These are phyloP conservation scores for Thysanoteuthis rhombus DNA, from an alignment of 2,888 invertebrate species.

Conservation along the genomic window DNA sequence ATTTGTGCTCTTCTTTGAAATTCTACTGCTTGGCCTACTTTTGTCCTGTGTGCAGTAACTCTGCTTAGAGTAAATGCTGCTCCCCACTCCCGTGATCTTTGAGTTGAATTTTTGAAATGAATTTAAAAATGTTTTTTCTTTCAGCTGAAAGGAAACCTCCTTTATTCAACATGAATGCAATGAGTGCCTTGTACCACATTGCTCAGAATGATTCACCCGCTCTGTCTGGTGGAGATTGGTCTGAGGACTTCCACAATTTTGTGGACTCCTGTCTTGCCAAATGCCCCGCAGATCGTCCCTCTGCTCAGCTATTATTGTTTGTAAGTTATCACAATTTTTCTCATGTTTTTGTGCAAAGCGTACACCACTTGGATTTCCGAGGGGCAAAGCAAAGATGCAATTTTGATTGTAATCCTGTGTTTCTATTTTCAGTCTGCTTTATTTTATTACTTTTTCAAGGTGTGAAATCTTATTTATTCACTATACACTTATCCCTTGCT, in stretches of 20 bases:
- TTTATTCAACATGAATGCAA: conserved; percentile 99
- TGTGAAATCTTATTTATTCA: too few relatives aligned
- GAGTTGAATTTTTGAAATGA: not conserved
- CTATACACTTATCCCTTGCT: too few relatives aligned
- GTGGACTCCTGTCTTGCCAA: conserved; percentile 95
- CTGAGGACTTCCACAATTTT: conserved; percentile 90
- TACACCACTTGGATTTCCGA: not conserved
- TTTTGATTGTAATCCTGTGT: too few relatives aligned
- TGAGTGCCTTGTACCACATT: conserved; percentile 99
- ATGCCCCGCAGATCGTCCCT: conserved; percentile 88
- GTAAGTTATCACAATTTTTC: conserved; percentile 46
- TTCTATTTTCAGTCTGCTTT: too few relatives aligned
- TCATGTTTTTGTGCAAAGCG: not conserved
- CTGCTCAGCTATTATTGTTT: conserved; percentile 81
- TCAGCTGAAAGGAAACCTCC: conserved; percentile 94
- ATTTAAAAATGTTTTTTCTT: conserved; percentile 41
- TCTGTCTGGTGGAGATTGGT: conserved; percentile 71
- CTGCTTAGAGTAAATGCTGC: too few relatives aligned
- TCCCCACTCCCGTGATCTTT: not conserved
- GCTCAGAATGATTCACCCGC: conserved; percentile 98
- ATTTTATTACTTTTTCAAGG: too few relatives aligned
- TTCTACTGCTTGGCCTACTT: too few relatives aligned
- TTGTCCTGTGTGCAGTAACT: too few relatives aligned
- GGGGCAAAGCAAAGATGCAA: too few relatives aligned
- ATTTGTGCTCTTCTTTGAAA: too few relatives aligned